Conservation (phyloP, 2,113 vertebrate species). For the Mobula hypostoma region DNA sequence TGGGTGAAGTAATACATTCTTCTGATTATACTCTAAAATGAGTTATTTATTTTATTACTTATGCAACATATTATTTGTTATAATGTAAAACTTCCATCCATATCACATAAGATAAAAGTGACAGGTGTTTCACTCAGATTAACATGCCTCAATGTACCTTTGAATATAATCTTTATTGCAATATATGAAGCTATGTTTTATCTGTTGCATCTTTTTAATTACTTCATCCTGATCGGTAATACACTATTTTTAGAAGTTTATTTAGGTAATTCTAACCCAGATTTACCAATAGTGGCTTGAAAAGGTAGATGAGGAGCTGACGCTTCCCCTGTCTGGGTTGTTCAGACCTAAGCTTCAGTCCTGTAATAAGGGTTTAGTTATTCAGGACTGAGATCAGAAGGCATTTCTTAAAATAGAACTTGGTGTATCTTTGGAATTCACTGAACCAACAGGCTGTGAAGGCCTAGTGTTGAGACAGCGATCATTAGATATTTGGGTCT, state of each 20-base stretch:
- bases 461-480: too few species aligned
- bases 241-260: background rate
- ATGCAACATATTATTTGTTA: conserved; percentile 62
- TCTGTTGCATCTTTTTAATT: background rate
- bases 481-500: too few species aligned
- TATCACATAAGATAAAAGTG: background rate
- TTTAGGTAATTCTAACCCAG: background rate
- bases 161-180: background rate
- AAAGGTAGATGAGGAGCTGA: too few species aligned
- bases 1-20: conserved; percentile 23
- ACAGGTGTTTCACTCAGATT: background rate
- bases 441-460: too few species aligned
- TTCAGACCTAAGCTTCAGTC: too few species aligned
- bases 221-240: background rate
- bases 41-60: conserved; percentile 64
- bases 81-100: conserved; percentile 43
- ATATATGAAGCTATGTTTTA: background rate
- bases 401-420: too few species aligned
- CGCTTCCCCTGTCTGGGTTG: too few species aligned
- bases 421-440: too few species aligned
- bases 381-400: too few species aligned
- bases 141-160: background rate
- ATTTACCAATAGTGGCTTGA: too few species aligned
- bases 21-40: conserved; percentile 58
- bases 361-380: too few species aligned